phyloP scores from a whole-genome alignment of 2,797 vertebrate genomes.

The Potorous gilbertii region DNA sequence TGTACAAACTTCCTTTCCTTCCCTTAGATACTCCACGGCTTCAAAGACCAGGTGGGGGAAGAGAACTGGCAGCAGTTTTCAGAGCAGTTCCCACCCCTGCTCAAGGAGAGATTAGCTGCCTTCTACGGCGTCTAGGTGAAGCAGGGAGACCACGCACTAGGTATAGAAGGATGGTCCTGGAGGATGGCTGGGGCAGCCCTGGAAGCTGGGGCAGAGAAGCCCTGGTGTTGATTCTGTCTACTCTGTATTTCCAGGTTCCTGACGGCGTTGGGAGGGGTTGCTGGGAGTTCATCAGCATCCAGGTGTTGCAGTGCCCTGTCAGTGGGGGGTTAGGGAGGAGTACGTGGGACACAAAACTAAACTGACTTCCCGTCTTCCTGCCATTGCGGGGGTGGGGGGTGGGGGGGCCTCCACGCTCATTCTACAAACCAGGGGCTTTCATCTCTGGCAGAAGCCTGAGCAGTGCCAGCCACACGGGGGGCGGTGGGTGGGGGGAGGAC shows the following conservation, averaged over 20 bases:
- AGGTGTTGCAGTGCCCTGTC: constrained; percentile 94
- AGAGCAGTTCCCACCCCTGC: constrained; percentile 95
- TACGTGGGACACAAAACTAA: constrained; percentile 79
- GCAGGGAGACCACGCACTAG: constrained; percentile 83
- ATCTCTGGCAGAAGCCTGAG: constrained; percentile 66
- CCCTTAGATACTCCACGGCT: constrained; percentile 92
- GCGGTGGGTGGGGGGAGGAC: constrained; percentile 58
- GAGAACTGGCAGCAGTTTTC: constrained; percentile 98
- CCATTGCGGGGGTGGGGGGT: constrained; percentile 60
- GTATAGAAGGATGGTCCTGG: constrained; percentile 1
- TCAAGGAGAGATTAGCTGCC: constrained; percentile 95
- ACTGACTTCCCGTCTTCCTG: constrained; percentile 74
- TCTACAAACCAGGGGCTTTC: constrained; percentile 74
- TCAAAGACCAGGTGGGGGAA: constrained; percentile 96
- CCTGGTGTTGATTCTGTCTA: neutral
- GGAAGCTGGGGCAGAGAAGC: neutral
- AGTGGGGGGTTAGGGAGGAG: constrained; percentile 90
- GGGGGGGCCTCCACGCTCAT: constrained; percentile 76
- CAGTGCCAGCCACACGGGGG: constrained; percentile 64
- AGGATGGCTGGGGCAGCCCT: neutral
- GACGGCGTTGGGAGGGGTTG: constrained; percentile 89
- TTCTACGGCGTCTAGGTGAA: constrained; percentile 94
- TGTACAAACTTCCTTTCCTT: neutral
- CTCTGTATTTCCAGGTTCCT: constrained; percentile 85
- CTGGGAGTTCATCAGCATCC: constrained; percentile 91